Conservation (phyloP, 2,797 vertebrate species). For the Phalanger gymnotis region DNA sequence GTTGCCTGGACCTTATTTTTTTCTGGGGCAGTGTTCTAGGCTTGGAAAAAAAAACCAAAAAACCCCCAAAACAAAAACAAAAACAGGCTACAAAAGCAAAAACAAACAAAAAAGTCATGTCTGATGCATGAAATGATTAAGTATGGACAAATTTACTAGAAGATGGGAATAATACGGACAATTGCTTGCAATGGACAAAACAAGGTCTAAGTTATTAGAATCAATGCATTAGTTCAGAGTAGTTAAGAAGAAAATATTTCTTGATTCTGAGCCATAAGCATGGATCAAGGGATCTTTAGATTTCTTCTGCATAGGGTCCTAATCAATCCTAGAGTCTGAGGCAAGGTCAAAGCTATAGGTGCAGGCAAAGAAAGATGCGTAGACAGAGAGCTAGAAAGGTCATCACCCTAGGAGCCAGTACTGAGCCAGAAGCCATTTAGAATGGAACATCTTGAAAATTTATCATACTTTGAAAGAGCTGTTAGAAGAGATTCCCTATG, state of each 20-base stretch:
- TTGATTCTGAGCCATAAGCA: neutral
- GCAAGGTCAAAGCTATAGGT: neutral
- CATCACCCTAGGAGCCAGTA: neutral
- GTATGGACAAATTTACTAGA: neutral
- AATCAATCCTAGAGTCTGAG: neutral
- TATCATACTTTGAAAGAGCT: neutral
- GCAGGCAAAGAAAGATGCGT: neutral
- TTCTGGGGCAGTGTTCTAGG: neutral
- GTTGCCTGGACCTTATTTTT: neutral
- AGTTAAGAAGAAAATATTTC: neutral
- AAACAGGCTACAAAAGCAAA: too few relatives aligned
- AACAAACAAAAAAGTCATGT: neutral
- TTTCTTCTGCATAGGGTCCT: neutral
- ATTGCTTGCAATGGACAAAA: neutral
- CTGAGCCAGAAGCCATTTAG: neutral
- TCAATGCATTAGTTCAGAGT: neutral
- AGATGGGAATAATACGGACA: neutral
- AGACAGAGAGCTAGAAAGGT: neutral
- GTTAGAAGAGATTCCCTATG: neutral
- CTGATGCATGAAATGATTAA: neutral
- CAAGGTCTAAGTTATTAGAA: neutral
- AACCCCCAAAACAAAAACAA: too few relatives aligned
- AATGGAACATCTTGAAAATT: neutral
- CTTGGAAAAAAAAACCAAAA: neutral
- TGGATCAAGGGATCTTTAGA: neutral